Conservation (phyloP, 2,797 vertebrate genomes). For the Myripristis jacobus region DNA sequence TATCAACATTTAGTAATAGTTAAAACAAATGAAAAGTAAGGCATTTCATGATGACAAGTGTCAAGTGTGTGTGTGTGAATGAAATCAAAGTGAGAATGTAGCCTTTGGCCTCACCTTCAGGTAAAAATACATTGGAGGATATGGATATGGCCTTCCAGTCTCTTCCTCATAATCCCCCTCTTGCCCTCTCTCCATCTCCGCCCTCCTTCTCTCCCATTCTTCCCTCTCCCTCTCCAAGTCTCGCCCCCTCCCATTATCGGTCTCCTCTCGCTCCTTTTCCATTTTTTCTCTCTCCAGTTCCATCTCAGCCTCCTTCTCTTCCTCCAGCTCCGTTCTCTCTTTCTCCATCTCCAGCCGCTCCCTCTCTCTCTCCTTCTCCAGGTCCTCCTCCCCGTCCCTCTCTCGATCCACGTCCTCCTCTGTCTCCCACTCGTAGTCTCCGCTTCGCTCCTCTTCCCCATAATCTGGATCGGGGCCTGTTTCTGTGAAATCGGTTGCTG, state of each 20-base stretch:
- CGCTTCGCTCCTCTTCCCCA: conserved; percentile 71
- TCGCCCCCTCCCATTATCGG: conserved; percentile 45
- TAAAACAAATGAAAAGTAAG: background rate
- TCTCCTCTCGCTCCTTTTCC: conserved; percentile 38
- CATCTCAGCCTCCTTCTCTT: conserved; percentile 33
- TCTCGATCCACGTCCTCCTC: conserved; percentile 69
- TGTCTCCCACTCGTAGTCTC: conserved; percentile 67
- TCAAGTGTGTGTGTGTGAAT: background rate
- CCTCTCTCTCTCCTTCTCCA: conserved; percentile 56
- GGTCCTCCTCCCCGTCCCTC: conserved; percentile 54
- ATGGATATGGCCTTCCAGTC: conserved; percentile 63
- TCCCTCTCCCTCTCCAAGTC: conserved; percentile 36
- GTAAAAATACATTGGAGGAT: conserved; percentile 75
- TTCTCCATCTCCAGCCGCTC: conserved; percentile 53
- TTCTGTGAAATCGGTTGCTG: conserved; percentile 25
- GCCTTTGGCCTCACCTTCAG: conserved; percentile 81
- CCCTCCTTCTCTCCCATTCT: conserved; percentile 61
- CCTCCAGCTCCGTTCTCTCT: conserved; percentile 50
- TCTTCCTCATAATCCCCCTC: conserved; percentile 66
- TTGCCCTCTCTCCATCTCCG: conserved; percentile 55
- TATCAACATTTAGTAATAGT: background rate
- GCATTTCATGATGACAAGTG: background rate
- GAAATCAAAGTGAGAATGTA: background rate
- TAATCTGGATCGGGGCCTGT: conserved; percentile 31
- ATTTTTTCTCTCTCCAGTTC: conserved; percentile 52